Conservation (phyloP, 2,113 vertebrate genomes). For the Otocyon megalotis region DNA sequence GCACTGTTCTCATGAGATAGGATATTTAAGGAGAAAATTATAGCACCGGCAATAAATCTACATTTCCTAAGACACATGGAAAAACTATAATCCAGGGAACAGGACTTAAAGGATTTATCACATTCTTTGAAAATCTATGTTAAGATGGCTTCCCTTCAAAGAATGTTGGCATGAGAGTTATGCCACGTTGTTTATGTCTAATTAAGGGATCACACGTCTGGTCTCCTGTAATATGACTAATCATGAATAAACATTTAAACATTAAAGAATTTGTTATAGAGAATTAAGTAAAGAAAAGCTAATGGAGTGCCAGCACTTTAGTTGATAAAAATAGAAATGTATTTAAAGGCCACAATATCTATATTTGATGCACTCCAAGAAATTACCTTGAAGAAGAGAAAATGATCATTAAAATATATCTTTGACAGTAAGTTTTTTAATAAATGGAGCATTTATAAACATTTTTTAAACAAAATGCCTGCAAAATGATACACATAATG, state of each 20-base stretch:
- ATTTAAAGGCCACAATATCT: not conserved
- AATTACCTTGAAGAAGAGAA: not conserved
- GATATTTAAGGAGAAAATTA: not conserved
- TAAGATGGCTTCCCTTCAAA: conserved; percentile 8
- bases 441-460: not conserved
- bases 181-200: not conserved
- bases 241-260: no score
- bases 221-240: not conserved
- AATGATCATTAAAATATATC: not conserved
- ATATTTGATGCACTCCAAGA: not conserved
- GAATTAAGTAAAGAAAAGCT: conserved; percentile 9
- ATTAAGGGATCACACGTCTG: not conserved
- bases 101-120: conserved; percentile 31
- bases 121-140: conserved; percentile 20
- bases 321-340: conserved; percentile 35
- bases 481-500: not conserved
- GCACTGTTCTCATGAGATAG: not conserved
- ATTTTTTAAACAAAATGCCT: conserved; percentile 11
- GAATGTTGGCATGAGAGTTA: not conserved
- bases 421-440: conserved; percentile 40
- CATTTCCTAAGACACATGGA: not conserved
- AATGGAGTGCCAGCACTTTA: not conserved
- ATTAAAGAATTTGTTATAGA: conserved; percentile 14
- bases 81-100: not conserved
- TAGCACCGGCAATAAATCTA: conserved; percentile 3